These are phyloP conservation scores for Monopterus albus DNA, from an alignment of 2,113 vertebrate genomes.

Conservation along the genomic window DNA sequence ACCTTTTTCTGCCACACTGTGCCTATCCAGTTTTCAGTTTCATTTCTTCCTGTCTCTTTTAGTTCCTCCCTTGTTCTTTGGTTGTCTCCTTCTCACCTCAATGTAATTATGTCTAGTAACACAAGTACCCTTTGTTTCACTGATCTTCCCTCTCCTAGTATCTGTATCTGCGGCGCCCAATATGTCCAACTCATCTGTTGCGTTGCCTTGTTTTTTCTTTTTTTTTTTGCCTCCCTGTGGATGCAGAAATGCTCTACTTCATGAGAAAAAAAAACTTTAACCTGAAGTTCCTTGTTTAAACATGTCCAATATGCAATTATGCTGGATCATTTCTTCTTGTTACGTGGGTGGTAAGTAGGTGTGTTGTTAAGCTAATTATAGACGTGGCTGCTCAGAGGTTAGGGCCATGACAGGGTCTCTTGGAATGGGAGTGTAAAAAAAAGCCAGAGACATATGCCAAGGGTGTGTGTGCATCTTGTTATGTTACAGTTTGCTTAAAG, in stretches of 20 bases:
- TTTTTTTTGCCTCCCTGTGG: constrained; percentile 34
- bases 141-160: neutral
- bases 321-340: constrained; percentile 70
- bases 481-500: neutral
- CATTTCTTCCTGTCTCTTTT: constrained; percentile 15
- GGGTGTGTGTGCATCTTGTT: constrained; percentile 8
- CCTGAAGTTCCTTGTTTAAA: constrained; percentile 60
- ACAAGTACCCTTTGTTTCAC: constrained; percentile 16
- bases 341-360: constrained; percentile 74
- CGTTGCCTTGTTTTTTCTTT: constrained; percentile 16
- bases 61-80: neutral
- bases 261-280: constrained; percentile 59
- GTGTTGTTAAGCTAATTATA: constrained; percentile 74
- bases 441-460: constrained; percentile 4
- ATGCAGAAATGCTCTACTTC: constrained; percentile 33
- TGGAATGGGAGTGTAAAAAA: constrained; percentile 37
- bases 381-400: constrained; percentile 58
- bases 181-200: constrained; percentile 10
- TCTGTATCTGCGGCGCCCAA: constrained; percentile 30
- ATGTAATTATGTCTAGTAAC: constrained; percentile 11
- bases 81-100: constrained; percentile 19
- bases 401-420: constrained; percentile 61
- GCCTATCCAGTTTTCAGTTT: constrained; percentile 16
- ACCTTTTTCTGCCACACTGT: neutral
- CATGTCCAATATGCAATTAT: constrained; percentile 74